Evolutionary conservation across 2,888 invertebrate species (phyloP).

Genomic region (Eueremaeus valkanovi): DNA sequence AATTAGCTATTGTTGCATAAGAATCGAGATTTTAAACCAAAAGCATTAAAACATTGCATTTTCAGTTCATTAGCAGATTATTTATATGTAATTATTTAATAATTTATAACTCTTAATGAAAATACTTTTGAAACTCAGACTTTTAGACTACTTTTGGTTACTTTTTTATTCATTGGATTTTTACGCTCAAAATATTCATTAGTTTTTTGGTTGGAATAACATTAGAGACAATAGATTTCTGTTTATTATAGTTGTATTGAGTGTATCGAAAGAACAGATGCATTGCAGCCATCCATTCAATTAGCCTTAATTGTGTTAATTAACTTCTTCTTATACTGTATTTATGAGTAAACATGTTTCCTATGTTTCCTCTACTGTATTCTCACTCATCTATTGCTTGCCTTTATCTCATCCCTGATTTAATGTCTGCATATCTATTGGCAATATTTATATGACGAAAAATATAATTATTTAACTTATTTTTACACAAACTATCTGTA

Average conservation of each 20-base stretch:
- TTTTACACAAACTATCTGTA: too few species aligned
- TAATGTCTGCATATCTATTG: background rate
- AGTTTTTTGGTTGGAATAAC: too few species aligned
- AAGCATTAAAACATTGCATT: background rate
- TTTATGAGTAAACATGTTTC: background rate
- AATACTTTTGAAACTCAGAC: too few species aligned
- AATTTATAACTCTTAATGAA: too few species aligned
- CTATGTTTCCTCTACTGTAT: background rate
- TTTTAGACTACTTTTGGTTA: too few species aligned
- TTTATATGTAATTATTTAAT: slow-evolving; percentile 15
- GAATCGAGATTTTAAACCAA: background rate
- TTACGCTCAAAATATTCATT: too few species aligned
- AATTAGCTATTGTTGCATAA: background rate
- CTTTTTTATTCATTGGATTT: too few species aligned
- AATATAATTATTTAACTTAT: too few species aligned
- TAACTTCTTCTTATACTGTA: background rate
- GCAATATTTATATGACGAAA: too few species aligned
- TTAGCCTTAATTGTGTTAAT: background rate
- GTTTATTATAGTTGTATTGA: background rate
- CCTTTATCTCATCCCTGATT: background rate
- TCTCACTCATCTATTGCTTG: background rate
- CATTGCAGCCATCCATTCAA: background rate
- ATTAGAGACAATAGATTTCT: too few species aligned
- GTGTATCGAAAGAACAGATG: background rate
- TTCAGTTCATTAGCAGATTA: slow-evolving; percentile 10